Base-by-base conservation (phyloP, 2,888 invertebrate genomes). In the Cantharis rustica region DNA sequence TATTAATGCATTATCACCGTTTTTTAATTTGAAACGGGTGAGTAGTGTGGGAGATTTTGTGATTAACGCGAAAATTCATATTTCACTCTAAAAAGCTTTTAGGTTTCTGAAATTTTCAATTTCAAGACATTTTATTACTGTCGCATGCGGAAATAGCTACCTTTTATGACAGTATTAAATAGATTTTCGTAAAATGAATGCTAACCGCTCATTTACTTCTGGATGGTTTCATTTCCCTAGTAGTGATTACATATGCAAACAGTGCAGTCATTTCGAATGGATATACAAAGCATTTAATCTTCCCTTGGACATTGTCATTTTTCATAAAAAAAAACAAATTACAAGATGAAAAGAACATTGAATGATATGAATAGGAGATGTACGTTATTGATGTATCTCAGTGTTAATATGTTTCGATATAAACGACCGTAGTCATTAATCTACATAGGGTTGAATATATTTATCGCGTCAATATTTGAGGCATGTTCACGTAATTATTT, bases 381-480 rank as follows among this genome's bases (percentile, higher is more conserved):
- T 47, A 31, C 15, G 31, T 64, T 71, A 71, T 71, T 71, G 71
- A 71, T 71, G 71, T 64, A 64, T 63, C 71, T 71, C 63, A 64
- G 63, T 71, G 73, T 68, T 68, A 69, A 73, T 73, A 69, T 23
- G 69, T 73, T 31, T 20, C 61, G 73, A 73, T 62, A 64, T 68
- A 69, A 61, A 61, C 73, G 26, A 31, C 68, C 71, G 63, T 70
- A 75, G 71, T 72, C 71, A 75, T 75, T 75, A 75, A 75, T 75
- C 75, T 75, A 75, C 71, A 71, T 71, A 71, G 71, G 71, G 75
- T 66, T 75, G 71, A 75, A 75, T 68, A 71, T 75, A 70, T 71
- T 68, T 63, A 71, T 47, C 63, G 31, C 74, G 74, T 74, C 74
- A 74, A 70, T 74, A 74, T 74, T 74, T 69, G 74, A 70, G 70